These are phyloP conservation scores for Sarcophaga peregrina DNA, from an alignment of 1,140 invertebrate species.

Conservation along the genomic window DNA sequence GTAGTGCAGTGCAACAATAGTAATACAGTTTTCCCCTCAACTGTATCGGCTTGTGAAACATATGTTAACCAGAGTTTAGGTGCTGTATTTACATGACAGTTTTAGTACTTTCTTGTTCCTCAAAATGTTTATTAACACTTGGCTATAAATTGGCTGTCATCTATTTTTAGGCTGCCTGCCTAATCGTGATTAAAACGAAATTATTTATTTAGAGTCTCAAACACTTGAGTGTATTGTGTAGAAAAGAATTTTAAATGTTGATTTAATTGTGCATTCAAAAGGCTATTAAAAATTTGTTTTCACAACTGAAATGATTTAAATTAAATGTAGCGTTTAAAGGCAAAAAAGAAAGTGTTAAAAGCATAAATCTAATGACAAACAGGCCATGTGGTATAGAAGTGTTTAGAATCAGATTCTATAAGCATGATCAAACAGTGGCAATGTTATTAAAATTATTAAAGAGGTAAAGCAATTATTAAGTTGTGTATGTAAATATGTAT, in stretches of 20 bases:
- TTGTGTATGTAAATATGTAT: no score
- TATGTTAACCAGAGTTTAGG: not conserved
- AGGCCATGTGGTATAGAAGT: no score
- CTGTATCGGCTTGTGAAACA: not conserved
- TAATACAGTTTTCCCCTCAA: not conserved
- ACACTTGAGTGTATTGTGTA: not conserved
- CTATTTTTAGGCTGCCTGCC: not conserved
- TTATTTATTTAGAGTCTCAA: not conserved
- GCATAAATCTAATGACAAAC: not conserved
- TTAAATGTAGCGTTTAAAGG: not conserved
- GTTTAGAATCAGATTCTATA: no score
- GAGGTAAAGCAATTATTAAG: no score
- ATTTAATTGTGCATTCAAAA: constrained; percentile 3
- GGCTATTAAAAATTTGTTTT: not conserved
- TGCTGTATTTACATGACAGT: not conserved
- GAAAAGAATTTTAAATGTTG: not conserved
- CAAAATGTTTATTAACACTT: constrained; percentile 7
- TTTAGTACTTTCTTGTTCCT: not conserved
- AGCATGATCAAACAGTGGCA: no score
- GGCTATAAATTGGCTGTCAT: constrained; percentile 14
- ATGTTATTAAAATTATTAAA: no score
- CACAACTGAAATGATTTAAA: not conserved
- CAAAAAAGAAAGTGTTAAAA: not conserved
- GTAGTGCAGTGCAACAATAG: no score
- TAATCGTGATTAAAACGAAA: constrained; percentile 18